Conservation (phyloP, 2,113 vertebrate genomes). For the Dromaius novaehollandiae region DNA sequence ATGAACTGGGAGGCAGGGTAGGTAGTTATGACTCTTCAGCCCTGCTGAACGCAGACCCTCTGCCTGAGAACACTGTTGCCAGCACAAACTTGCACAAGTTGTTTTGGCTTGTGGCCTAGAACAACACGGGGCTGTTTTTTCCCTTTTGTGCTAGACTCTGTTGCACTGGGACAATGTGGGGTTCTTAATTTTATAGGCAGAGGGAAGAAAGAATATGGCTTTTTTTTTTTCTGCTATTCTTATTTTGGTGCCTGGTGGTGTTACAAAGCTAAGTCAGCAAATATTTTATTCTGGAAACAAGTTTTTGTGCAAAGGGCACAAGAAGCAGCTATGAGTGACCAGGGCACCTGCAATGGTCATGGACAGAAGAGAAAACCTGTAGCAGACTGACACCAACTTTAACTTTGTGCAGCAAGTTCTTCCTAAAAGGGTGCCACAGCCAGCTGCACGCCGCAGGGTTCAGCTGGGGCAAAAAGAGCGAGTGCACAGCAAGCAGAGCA, state of each 20-base stretch:
- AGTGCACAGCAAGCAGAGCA: not conserved
- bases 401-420: not conserved
- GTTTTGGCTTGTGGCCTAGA: constrained; percentile 50
- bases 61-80: not conserved
- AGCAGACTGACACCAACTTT: not conserved
- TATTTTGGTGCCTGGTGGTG: rapidly evolving
- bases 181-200: constrained; percentile 36
- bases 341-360: not conserved
- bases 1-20: not conserved
- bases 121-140: constrained; percentile 60
- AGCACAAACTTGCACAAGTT: constrained; percentile 41
- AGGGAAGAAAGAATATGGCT: not conserved
- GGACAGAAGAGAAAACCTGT: not conserved
- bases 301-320: constrained; percentile 32
- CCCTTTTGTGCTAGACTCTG: constrained; percentile 26
- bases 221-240: not conserved
- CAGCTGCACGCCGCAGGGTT: not conserved
- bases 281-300: not conserved
- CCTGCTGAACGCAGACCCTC: not conserved
- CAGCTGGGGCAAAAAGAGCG: not conserved
- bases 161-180: constrained; percentile 20
- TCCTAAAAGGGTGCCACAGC: not conserved
- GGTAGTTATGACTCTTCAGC: rapidly evolving
- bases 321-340: not conserved
- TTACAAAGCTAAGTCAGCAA: constrained; percentile 15